Evolutionary conservation across 2,113 vertebrate genomes (phyloP).

Genomic region (Xenopus laevis): DNA sequence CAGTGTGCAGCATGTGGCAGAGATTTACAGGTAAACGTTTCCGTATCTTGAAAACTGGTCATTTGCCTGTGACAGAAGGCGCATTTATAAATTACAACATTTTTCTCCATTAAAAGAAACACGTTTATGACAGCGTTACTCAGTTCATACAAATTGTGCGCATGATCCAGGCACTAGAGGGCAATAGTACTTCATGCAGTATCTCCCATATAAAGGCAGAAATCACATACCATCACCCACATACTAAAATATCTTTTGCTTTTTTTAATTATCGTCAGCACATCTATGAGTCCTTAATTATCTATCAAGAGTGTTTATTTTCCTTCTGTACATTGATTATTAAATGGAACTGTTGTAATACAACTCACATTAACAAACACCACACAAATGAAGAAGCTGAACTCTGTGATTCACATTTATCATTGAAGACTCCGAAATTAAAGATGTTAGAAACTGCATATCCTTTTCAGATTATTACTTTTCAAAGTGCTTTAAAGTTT

Average conservation of each 20-base stretch:
- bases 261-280: too few species aligned
- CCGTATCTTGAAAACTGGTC: neutral
- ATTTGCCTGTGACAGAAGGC: neutral
- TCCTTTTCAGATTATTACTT: neutral
- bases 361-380: conserved; percentile 17
- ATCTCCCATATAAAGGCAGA: neutral
- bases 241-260: too few species aligned
- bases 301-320: neutral
- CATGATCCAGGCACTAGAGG: conserved; percentile 50
- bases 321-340: too few species aligned
- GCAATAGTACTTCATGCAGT: conserved; percentile 27
- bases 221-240: too few species aligned
- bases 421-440: conserved; percentile 28
- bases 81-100: neutral
- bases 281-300: too few species aligned
- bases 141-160: neutral
- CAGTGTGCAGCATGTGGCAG: neutral
- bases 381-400: conserved; percentile 29
- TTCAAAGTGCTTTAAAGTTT: conserved; percentile 14
- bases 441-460: conserved; percentile 25
- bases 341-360: neutral
- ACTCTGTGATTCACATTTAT: conserved; percentile 39
- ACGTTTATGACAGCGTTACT: neutral
- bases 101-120: neutral
- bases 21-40: neutral